phyloP scores from a whole-genome alignment of 2,113 vertebrate genomes.

The Ctenodactylus gundi region DNA sequence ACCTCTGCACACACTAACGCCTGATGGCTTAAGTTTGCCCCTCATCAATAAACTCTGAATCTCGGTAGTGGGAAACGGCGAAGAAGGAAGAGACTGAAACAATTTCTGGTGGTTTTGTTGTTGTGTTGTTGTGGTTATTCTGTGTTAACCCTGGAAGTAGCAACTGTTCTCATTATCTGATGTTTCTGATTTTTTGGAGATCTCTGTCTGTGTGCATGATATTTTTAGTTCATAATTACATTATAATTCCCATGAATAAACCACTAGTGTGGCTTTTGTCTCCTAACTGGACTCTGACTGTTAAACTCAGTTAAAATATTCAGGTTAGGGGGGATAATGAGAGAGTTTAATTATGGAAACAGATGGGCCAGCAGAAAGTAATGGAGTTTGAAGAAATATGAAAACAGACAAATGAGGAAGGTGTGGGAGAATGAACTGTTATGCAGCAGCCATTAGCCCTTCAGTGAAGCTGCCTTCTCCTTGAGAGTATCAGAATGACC shows the following conservation, averaged over 20 bases:
- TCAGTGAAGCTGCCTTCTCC: background rate
- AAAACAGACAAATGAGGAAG: background rate
- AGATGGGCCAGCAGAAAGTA: background rate
- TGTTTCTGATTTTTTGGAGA: background rate
- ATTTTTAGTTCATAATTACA: background rate
- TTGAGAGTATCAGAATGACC: background rate
- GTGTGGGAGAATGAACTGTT: background rate
- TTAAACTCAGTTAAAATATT: background rate
- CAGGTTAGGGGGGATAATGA: background rate
- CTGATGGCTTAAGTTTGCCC: accelerated
- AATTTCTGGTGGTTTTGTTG: background rate
- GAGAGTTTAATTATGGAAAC: background rate
- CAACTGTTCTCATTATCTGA: background rate
- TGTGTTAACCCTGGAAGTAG: background rate
- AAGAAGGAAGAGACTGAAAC: accelerated
- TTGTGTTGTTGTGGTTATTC: background rate
- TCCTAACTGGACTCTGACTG: background rate
- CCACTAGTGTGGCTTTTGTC: background rate
- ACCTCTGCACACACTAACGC: background rate
- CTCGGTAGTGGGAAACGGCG: background rate
- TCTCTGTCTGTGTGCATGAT: background rate
- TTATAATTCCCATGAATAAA: background rate
- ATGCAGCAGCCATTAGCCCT: background rate
- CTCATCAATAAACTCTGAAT: background rate
- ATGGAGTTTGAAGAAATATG: background rate